These are phyloP conservation scores for Mionectes olivaceus DNA, from an alignment of 2,797 vertebrate genomes.

Conservation along the genomic window DNA sequence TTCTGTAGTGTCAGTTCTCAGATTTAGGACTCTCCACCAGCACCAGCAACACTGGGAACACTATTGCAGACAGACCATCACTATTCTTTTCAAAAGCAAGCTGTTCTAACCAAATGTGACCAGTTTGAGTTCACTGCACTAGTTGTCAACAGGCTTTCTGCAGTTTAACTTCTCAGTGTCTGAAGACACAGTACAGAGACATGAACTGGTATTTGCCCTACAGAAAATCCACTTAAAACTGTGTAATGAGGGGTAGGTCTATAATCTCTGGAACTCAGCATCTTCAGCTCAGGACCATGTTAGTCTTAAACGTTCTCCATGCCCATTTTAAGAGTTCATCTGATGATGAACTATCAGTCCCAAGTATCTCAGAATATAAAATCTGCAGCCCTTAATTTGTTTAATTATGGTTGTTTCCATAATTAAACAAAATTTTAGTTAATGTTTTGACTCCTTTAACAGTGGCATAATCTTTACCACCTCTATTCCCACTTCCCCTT, in stretches of 20 bases:
- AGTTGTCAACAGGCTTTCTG: not conserved
- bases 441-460: not conserved
- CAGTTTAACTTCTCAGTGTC: not conserved
- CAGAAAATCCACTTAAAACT: not conserved
- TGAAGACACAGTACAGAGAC: not conserved
- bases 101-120: not conserved
- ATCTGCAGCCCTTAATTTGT: not conserved
- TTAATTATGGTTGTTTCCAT: not conserved
- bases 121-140: not conserved
- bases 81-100: not conserved
- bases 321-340: not conserved
- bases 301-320: not conserved
- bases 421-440: not conserved
- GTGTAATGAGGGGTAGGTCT: not conserved
- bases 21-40: not conserved
- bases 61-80: not conserved
- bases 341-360: not conserved
- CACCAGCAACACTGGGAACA: not conserved
- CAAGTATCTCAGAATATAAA: not conserved
- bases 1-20: not conserved
- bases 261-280: not conserved
- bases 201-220: not conserved
- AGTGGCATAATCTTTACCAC: not conserved
- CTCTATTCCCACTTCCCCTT: not conserved
- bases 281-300: not conserved